Conservation (phyloP, 2,113 vertebrate genomes). For the Orycteropus afer region DNA sequence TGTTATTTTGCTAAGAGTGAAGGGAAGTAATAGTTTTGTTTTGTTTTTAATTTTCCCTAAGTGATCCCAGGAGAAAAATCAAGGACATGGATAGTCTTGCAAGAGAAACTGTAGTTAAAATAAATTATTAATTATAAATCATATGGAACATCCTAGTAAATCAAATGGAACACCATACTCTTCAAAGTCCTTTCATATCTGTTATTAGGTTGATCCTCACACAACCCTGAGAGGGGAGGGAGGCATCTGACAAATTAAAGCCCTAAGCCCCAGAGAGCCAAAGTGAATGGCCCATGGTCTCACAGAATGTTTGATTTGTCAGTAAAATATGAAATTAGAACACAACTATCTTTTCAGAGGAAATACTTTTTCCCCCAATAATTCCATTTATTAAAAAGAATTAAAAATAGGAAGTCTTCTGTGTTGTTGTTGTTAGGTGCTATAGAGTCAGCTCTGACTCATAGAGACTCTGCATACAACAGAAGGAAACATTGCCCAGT, state of each 20-base stretch:
- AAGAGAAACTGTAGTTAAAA: not conserved
- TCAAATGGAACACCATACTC: too few species aligned
- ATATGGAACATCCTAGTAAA: not conserved
- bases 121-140: slow-evolving; percentile 15
- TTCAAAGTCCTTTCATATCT: not conserved
- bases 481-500: too few species aligned
- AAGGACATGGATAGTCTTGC: not conserved
- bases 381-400: not conserved
- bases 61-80: not conserved
- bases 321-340: not conserved
- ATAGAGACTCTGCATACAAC: too few species aligned
- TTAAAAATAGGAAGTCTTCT: not conserved
- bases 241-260: not conserved
- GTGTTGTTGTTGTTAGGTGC: too few species aligned
- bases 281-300: not conserved
- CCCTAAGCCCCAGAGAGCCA: not conserved
- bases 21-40: not conserved
- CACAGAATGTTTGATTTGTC: not conserved
- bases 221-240: not conserved
- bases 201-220: not conserved
- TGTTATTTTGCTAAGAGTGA: slow-evolving; percentile 26
- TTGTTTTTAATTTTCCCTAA: not conserved
- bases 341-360: slow-evolving; percentile 22
- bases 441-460: too few species aligned
- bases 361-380: not conserved